These are phyloP conservation scores for Campaea margaritaria DNA, from an alignment of 2,888 invertebrate genomes.

Conservation along the genomic window DNA sequence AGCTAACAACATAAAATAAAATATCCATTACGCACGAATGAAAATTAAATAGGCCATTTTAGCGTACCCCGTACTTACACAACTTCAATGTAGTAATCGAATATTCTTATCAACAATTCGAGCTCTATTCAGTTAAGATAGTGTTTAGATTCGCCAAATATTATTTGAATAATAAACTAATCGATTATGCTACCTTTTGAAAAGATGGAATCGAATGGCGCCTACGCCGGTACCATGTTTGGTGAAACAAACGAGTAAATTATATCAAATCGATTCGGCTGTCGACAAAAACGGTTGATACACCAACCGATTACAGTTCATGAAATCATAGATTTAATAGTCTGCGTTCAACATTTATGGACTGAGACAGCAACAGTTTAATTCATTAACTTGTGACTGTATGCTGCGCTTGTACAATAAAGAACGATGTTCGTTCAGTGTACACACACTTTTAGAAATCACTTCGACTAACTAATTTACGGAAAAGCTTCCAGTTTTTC, in stretches of 20 bases:
- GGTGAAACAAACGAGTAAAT: conserved; percentile 37
- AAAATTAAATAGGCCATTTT: too few species aligned
- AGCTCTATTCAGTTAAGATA: not conserved
- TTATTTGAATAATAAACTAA: conserved; percentile 8
- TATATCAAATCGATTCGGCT: conserved; percentile 21
- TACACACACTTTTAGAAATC: not conserved
- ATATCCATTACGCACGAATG: too few species aligned
- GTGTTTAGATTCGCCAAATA: not conserved
- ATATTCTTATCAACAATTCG: not conserved
- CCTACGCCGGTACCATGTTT: conserved; percentile 29
- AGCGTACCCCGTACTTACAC: too few species aligned
- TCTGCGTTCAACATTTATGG: not conserved
- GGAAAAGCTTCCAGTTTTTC: conserved; percentile 11
- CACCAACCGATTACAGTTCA: conserved; percentile 8
- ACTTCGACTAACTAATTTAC: conserved; percentile 1
- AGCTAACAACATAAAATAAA: too few species aligned
- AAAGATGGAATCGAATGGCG: conserved; percentile 34
- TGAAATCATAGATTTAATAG: too few species aligned
- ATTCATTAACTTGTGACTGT: too few species aligned
- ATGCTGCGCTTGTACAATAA: too few species aligned
- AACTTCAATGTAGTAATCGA: not conserved
- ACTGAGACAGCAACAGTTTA: too few species aligned
- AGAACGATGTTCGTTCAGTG: too few species aligned
- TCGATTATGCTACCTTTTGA: conserved; percentile 17
- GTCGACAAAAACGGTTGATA: conserved; percentile 22